A percentile compares a stretch with the other conserved stretches of the same genome.
These are phyloP conservation scores for Ginglymostoma cirratum DNA, from an alignment of 2,113 vertebrate species.

Conservation along the genomic window DNA sequence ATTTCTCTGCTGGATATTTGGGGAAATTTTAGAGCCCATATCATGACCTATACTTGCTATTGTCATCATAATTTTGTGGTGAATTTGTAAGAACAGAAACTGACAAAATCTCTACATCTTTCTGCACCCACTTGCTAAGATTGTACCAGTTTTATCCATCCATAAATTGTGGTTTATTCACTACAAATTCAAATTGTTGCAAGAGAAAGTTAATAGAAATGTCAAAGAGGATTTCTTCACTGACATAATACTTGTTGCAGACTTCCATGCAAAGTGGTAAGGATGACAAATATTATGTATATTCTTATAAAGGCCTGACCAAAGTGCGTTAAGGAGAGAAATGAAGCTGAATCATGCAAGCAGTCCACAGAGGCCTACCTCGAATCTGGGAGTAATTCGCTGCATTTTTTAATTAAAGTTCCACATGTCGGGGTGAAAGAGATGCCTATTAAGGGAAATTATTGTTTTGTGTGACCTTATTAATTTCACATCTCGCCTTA, in stretches of 20 bases:
- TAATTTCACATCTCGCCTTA: too few relatives aligned
- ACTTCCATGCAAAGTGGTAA: background rate
- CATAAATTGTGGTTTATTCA: background rate
- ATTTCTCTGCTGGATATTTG: background rate
- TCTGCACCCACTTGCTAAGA: background rate
- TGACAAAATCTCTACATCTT: too few relatives aligned
- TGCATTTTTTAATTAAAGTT: too few relatives aligned
- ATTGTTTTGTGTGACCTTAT: too few relatives aligned
- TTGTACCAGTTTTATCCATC: background rate
- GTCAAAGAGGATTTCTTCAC: background rate
- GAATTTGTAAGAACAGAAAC: background rate
- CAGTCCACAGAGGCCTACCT: too few relatives aligned
- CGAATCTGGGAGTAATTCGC: too few relatives aligned
- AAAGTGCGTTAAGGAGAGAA: too few relatives aligned
- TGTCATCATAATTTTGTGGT: background rate
- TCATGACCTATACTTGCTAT: background rate
- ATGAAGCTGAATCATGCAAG: too few relatives aligned
- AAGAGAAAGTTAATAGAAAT: background rate
- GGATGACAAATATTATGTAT: background rate
- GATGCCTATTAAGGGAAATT: too few relatives aligned
- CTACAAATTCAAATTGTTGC: too few relatives aligned
- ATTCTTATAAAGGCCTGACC: too few relatives aligned
- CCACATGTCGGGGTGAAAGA: too few relatives aligned
- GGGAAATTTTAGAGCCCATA: background rate
- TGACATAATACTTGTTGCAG: background rate